Conservation (phyloP, 2,888 invertebrate species). For the Helobdella robusta region DNA sequence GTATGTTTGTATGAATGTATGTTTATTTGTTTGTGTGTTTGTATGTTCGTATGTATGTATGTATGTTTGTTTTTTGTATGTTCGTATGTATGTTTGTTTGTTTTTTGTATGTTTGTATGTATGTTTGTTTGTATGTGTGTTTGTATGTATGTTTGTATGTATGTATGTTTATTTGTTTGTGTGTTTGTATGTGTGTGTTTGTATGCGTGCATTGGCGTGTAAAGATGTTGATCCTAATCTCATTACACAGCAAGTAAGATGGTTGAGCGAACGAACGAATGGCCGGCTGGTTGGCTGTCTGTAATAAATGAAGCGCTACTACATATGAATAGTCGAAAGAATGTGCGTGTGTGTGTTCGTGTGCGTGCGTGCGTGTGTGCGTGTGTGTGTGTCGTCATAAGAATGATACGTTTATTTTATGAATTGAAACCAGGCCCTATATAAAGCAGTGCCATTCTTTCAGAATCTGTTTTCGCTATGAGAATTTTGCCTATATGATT, state of each 20-base stretch:
- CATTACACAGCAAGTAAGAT: too few species aligned
- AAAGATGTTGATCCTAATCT: too few species aligned
- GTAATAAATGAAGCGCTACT: too few species aligned
- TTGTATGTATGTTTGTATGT: conserved; percentile 22
- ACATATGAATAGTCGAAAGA: background rate
- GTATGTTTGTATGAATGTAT: too few species aligned
- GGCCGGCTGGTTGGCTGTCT: too few species aligned
- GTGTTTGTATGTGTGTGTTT: conserved; percentile 15
- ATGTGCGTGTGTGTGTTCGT: conserved; percentile 9
- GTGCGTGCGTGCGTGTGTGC: background rate
- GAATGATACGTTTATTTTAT: background rate
- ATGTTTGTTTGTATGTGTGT: conserved; percentile 19
- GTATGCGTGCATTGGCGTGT: conserved; percentile 8
- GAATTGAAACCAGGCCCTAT: background rate
- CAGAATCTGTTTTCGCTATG: background rate
- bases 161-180: conserved; percentile 17
- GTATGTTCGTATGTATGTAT: too few species aligned
- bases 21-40: too few species aligned
- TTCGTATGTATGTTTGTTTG: background rate
- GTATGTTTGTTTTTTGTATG: too few species aligned
- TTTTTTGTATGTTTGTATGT: conserved; percentile 3
- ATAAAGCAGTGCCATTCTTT: background rate
- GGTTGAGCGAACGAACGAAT: too few species aligned
- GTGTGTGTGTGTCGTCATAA: conserved; percentile 14
- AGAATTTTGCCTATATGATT: background rate